Evolutionary conservation across 2,797 vertebrate species (phyloP), one percentile per base, ranked within the genome.

Genomic region (Tauraco hartlaubi): DNA sequence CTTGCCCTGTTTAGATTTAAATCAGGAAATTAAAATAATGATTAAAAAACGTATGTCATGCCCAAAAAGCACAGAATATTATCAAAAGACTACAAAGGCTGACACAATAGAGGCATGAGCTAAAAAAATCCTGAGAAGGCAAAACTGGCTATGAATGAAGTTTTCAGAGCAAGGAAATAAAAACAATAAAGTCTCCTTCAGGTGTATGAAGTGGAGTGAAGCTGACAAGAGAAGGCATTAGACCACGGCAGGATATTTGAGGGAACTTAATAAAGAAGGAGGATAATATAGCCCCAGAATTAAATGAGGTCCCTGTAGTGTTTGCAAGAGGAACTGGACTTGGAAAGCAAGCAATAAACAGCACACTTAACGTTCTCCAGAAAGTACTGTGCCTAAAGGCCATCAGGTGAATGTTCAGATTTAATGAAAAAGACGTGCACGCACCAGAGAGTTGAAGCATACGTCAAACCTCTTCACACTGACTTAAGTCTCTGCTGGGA

Each of bases 231-330:
- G 87, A 95, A 88, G 85, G 92, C 79, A 83, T 85, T 78, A 73
- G 82, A 46, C 86, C 76, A 90, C 0, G 18, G 48, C 86, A 93
- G 86, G 84, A 82, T 79, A 77, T 86, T 94, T 87, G 76, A 95
- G 92, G 78, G 84, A 97, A 90, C 86, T 84, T 94, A 95, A 95
- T 94, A 91, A 96, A 86, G 95, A 26, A 88, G 37, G 59, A 97
- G 46, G 56, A 55, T 88, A 82, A 82, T 63, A 84, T 49, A 85
- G 68, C 44, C 69, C 49, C 63, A 56, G 88, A 94, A 96, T 92
- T 82, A 96, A 96, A 96, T 90, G 94, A 96, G 72, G 77, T 95
- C 85, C 89, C 92, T 68, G 75, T 93, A 95, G 87, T 82, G 73
- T 91, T 91, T 91, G 88, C 62, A 71, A 69, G 93, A 92, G 52